phyloP scores from a whole-genome alignment of 2,888 invertebrate genomes.

The Hydrotaea cyrtoneurina region DNA sequence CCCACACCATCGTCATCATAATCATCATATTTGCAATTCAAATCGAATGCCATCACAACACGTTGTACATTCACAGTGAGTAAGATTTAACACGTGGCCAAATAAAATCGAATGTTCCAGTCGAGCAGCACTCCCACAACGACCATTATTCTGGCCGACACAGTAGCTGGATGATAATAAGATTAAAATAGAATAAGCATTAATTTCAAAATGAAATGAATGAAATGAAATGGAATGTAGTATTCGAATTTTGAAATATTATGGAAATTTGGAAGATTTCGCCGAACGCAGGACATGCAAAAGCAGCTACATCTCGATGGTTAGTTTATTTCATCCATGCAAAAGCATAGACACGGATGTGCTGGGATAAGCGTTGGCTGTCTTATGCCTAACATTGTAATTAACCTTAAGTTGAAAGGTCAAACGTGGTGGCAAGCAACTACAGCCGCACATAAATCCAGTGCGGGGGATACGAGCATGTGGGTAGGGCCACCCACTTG shows the following conservation, averaged over 20 bases:
- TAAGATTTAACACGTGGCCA: background rate
- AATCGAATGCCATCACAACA: background rate
- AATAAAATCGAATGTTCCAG: background rate
- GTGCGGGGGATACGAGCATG: background rate
- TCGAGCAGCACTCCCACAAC: background rate
- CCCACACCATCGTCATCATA: background rate
- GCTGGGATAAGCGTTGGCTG: constrained; percentile 38
- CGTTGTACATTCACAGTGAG: background rate
- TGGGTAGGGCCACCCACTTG: background rate
- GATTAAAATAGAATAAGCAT: background rate
- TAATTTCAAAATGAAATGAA: background rate
- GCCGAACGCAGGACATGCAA: background rate
- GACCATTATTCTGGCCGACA: background rate
- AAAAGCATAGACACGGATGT: background rate
- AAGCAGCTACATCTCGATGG: background rate
- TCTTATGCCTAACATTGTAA: constrained; percentile 71
- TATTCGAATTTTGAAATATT: background rate
- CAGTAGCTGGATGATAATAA: background rate
- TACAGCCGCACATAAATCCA: background rate
- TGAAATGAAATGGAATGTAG: background rate
- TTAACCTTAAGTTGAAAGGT: constrained; percentile 78
- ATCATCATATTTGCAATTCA: background rate
- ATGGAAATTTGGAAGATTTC: background rate
- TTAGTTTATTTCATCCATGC: background rate
- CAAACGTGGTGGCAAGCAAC: constrained; percentile 64